Evolutionary conservation across 2,797 vertebrate species (phyloP).

Genomic region (Falco peregrinus): DNA sequence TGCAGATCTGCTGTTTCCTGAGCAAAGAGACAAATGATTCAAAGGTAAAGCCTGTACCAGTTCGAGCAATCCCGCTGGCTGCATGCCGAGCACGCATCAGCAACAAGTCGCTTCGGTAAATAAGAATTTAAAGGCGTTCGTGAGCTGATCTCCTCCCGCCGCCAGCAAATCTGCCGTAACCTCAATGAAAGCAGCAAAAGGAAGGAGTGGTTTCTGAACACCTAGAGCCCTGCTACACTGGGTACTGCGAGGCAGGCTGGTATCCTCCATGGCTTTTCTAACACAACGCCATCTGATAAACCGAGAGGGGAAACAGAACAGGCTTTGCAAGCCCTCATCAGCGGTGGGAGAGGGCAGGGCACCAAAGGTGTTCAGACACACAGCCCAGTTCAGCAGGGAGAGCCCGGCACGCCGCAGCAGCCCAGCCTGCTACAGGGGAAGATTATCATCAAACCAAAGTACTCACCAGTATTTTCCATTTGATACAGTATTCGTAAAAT

Average conservation of each 20-base stretch:
- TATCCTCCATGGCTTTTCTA: background rate
- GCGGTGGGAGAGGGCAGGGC: background rate
- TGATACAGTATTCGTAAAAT: conserved; percentile 58
- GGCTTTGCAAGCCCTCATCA: background rate
- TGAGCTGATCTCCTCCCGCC: background rate
- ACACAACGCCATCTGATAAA: background rate
- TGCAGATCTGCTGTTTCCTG: background rate
- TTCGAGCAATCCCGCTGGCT: background rate
- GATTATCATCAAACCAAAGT: background rate
- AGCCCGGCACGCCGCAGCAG: fast-evolving
- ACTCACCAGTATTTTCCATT: background rate
- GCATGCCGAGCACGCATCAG: fast-evolving
- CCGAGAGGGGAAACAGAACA: background rate
- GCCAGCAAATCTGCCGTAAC: background rate
- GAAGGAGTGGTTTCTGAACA: background rate
- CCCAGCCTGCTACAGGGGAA: fast-evolving
- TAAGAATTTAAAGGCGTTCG: background rate
- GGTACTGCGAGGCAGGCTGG: too few relatives aligned
- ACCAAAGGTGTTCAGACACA: background rate
- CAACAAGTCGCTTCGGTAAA: background rate
- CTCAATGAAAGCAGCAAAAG: background rate
- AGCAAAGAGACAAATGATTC: background rate
- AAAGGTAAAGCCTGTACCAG: fast-evolving
- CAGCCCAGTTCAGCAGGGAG: background rate
- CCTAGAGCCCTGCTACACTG: background rate